phyloP scores from a whole-genome alignment of 2,113 vertebrate species.

The Lutjanus erythropterus region DNA sequence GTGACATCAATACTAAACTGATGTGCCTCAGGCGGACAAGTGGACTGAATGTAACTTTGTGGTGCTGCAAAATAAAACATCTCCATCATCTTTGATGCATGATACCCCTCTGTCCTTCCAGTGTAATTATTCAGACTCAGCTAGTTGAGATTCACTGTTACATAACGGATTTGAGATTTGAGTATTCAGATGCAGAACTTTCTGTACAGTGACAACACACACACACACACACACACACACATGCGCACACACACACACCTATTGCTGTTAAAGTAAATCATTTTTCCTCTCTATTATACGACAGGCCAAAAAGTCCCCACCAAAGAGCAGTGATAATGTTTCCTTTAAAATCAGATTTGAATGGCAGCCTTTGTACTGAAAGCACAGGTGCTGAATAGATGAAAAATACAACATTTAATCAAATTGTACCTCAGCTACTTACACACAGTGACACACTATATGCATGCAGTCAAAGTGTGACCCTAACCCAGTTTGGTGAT shows the following conservation, averaged over 20 bases:
- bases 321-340: background rate
- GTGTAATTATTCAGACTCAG: conserved; percentile 23
- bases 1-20: conserved; percentile 18
- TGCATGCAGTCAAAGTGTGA: background rate
- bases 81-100: conserved; percentile 21
- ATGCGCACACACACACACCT: background rate
- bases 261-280: background rate
- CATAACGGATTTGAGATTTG: conserved; percentile 39
- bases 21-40: conserved; percentile 8
- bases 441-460: background rate
- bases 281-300: background rate
- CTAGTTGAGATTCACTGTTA: conserved; percentile 37
- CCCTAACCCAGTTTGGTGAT: conserved; percentile 6
- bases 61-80: conserved; percentile 1
- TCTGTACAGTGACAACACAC: conserved; percentile 15
- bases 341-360: background rate
- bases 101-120: conserved; percentile 10
- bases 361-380: conserved; percentile 3
- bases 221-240: background rate
- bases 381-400: background rate
- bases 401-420: background rate
- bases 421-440: background rate
- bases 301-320: background rate
- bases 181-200: conserved; percentile 1
- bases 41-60: background rate